phyloP scores from a whole-genome alignment of 2,888 invertebrate species.

The Xestia xanthographa region DNA sequence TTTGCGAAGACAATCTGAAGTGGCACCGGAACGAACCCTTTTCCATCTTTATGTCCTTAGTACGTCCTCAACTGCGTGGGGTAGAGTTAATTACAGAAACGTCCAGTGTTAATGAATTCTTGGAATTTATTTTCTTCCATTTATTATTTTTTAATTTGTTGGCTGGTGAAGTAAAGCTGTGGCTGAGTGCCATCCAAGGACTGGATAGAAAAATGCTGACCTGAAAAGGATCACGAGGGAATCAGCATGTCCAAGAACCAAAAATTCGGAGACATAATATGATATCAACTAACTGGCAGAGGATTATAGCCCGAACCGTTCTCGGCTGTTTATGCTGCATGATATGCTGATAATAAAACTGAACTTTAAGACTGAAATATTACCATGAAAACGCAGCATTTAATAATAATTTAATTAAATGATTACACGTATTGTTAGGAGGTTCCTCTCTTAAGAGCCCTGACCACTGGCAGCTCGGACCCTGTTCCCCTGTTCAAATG shows the following conservation, averaged over 20 bases:
- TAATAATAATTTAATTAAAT: not conserved
- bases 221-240: not conserved
- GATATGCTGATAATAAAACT: not conserved
- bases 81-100: slow-evolving; percentile 45
- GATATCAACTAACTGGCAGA: not conserved
- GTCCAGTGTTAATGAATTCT: slow-evolving; percentile 38
- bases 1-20: slow-evolving; percentile 22
- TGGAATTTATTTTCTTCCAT: slow-evolving; percentile 40
- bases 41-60: slow-evolving; percentile 33
- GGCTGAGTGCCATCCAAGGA: too few relatives aligned
- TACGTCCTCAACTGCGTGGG: slow-evolving; percentile 18
- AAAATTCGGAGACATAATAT: not conserved
- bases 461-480: too few relatives aligned
- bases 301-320: not conserved
- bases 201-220: too few relatives aligned
- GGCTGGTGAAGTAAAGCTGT: too few relatives aligned
- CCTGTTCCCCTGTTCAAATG: too few relatives aligned
- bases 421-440: too few relatives aligned
- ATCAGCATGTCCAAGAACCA: not conserved
- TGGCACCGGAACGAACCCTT: slow-evolving; percentile 31
- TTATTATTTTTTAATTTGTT: too few relatives aligned
- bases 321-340: not conserved
- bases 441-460: too few relatives aligned
- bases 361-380: not conserved
- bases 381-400: not conserved